These are phyloP conservation scores for Pinna nobilis DNA, from an alignment of 1,140 invertebrate genomes.

Conservation along the genomic window DNA sequence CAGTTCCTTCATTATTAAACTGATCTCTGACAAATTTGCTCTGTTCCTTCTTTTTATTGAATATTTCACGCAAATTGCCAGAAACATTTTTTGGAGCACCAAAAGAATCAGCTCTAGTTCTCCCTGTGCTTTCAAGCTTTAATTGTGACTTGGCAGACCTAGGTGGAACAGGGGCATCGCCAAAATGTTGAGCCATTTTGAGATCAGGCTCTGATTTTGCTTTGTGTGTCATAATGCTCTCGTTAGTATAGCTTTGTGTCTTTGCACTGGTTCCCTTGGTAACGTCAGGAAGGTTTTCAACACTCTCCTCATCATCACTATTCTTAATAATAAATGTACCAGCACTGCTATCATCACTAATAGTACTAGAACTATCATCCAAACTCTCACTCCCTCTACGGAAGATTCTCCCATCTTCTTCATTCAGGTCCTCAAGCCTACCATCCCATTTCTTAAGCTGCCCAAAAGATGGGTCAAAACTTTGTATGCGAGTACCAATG, in stretches of 20 bases:
- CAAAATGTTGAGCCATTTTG: slow-evolving; percentile 6
- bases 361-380: slow-evolving; percentile 25
- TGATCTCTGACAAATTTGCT: slow-evolving; percentile 25
- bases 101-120: neutral
- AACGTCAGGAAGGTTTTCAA: slow-evolving; percentile 28
- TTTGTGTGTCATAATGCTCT: neutral
- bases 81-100: slow-evolving; percentile 43
- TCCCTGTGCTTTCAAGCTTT: slow-evolving; percentile 21
- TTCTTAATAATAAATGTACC: slow-evolving; percentile 68
- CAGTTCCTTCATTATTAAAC: slow-evolving; percentile 8
- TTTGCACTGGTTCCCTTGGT: slow-evolving; percentile 18
- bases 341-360: slow-evolving; percentile 54
- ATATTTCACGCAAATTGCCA: slow-evolving; percentile 52
- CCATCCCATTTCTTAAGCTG: neutral
- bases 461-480: neutral
- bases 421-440: neutral
- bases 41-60: slow-evolving; percentile 43
- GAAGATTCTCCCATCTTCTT: slow-evolving; percentile 8
- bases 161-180: slow-evolving; percentile 38
- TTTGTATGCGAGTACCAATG: neutral
- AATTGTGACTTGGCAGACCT: slow-evolving; percentile 57
- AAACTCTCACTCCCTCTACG: slow-evolving; percentile 10
- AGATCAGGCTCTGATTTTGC: slow-evolving; percentile 59
- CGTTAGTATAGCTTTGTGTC: neutral
- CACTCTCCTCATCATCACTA: slow-evolving; percentile 55